Conservation (phyloP, 1,140 invertebrate species). For the Cherax quadricarinatus region DNA sequence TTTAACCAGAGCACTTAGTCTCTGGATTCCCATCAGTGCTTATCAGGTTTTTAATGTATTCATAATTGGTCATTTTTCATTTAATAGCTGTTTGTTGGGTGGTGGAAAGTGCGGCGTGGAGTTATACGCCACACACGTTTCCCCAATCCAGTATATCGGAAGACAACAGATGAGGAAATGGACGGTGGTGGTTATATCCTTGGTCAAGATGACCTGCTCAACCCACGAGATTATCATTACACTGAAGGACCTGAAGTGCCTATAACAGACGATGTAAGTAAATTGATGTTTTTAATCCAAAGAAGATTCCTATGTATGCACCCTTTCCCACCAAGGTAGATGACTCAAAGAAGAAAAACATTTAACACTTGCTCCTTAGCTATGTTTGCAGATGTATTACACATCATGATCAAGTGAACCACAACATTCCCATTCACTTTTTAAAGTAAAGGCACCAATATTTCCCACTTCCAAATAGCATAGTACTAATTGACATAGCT, state of each 20-base stretch:
- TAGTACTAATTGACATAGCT: too few relatives aligned
- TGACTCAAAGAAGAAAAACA: too few relatives aligned
- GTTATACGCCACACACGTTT: conserved; percentile 48
- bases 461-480: too few relatives aligned
- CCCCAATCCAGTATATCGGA: conserved; percentile 63
- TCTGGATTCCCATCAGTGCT: too few relatives aligned
- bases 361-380: too few relatives aligned
- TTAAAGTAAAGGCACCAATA: too few relatives aligned
- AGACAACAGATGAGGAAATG: conserved; percentile 55
- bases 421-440: too few relatives aligned
- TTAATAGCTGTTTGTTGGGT: conserved; percentile 38
- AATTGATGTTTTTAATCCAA: neutral
- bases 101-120: conserved; percentile 8
- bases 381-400: too few relatives aligned
- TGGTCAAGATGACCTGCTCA: conserved; percentile 47
- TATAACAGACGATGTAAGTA: conserved; percentile 52
- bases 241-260: conserved; percentile 17
- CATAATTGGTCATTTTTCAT: neutral
- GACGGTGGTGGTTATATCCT: conserved; percentile 54
- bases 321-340: too few relatives aligned
- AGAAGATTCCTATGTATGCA: too few relatives aligned
- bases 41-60: neutral
- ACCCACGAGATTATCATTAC: conserved; percentile 7
- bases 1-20: too few relatives aligned
- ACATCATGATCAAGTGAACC: too few relatives aligned